Evolutionary conservation across 2,888 invertebrate species (phyloP).

Genomic region (Apomyelois bistriatella): DNA sequence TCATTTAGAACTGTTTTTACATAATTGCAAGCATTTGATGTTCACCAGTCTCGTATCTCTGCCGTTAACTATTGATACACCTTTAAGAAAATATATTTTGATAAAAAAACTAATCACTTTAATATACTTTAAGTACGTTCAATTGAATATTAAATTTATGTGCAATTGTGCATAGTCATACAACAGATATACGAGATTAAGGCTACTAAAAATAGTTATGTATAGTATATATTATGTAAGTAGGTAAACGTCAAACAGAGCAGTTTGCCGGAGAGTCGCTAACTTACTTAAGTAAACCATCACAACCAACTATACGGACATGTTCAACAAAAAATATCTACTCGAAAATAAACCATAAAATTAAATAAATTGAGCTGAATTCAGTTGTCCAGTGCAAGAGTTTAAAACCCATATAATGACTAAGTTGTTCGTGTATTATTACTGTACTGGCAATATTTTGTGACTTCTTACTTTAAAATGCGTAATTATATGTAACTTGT

Average conservation of each 20-base stretch:
- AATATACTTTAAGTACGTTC: constrained; percentile 57
- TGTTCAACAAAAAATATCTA: constrained; percentile 64
- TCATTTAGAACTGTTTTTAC: constrained; percentile 47
- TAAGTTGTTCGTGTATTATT: constrained; percentile 58
- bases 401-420: constrained; percentile 65
- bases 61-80: constrained; percentile 32
- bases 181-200: constrained; percentile 40
- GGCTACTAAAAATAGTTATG: constrained; percentile 47
- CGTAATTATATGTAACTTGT: constrained; percentile 60
- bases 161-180: constrained; percentile 20
- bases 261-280: constrained; percentile 66
- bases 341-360: constrained; percentile 57
- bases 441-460: constrained; percentile 74
- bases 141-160: constrained; percentile 32
- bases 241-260: constrained; percentile 53
- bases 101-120: constrained; percentile 38
- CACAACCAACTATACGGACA: constrained; percentile 79
- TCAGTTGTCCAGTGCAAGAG: constrained; percentile 61
- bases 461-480: constrained; percentile 67
- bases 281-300: constrained; percentile 79
- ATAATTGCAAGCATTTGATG: constrained; percentile 60
- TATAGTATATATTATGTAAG: constrained; percentile 56
- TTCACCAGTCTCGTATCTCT: constrained; percentile 28
- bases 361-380: constrained; percentile 64
- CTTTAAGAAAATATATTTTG: constrained; percentile 30